Conservation (phyloP, 2,113 vertebrate species). For the Malaclemys terrapin region DNA sequence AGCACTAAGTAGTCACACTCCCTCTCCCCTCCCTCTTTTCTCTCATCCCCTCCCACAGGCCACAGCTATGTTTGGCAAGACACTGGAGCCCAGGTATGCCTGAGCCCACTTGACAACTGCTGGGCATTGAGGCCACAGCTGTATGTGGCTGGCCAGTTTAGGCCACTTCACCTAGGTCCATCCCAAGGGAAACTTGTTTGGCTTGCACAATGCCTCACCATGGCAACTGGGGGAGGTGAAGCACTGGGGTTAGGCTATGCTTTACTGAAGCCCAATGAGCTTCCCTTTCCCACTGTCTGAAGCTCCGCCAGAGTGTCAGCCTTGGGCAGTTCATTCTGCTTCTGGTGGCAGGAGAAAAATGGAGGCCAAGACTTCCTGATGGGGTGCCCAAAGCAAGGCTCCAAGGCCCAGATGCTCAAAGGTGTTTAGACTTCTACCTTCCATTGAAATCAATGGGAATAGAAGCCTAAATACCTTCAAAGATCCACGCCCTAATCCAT, state of each 20-base stretch:
- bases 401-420: too few species aligned
- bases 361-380: background rate
- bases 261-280: background rate
- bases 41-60: background rate
- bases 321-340: background rate
- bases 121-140: background rate
- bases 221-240: background rate
- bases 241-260: background rate
- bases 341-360: background rate
- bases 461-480: too few species aligned
- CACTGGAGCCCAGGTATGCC: background rate
- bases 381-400: background rate
- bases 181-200: background rate
- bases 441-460: too few species aligned
- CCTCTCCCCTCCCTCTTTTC: too few species aligned
- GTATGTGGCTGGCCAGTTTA: background rate
- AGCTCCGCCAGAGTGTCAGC: background rate
- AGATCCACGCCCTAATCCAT: background rate
- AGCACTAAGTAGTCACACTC: background rate
- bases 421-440: too few species aligned
- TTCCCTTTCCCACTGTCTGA: background rate
- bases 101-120: background rate
- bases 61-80: background rate
- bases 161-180: background rate
- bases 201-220: background rate